Evolutionary conservation across 2,113 vertebrate genomes (phyloP).

Genomic region (Sylvicapra grimmia): DNA sequence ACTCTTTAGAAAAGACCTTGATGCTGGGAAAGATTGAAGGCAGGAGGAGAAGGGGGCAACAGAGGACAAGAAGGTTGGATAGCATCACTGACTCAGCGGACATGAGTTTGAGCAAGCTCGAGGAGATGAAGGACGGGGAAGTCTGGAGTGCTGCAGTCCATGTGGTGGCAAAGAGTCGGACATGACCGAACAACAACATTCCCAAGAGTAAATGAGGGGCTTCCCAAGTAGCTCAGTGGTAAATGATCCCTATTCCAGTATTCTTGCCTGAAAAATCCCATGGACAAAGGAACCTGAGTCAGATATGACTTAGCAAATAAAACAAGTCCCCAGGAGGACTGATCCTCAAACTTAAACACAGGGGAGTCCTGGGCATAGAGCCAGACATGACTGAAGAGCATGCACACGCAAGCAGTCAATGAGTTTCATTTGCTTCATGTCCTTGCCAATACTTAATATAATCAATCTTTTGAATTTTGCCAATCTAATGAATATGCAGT

Average conservation of each 20-base stretch:
- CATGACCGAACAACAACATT: background rate
- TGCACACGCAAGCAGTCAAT: background rate
- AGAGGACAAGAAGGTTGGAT: background rate
- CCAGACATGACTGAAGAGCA: background rate
- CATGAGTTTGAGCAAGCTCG: background rate
- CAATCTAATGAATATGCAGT: background rate
- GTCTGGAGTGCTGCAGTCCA: background rate
- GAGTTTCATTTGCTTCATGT: background rate
- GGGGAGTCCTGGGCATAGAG: background rate
- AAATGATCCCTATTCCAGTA: background rate
- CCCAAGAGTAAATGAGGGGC: background rate
- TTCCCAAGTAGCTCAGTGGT: background rate
- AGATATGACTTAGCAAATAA: background rate
- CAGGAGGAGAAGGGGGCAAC: background rate
- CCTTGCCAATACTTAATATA: background rate
- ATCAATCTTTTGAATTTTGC: background rate
- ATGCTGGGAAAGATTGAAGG: background rate
- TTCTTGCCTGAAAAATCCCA: background rate
- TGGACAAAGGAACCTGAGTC: background rate
- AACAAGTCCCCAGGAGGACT: background rate
- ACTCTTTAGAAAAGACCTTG: background rate
- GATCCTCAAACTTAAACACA: background rate
- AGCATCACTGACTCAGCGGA: background rate
- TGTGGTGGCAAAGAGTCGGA: background rate
- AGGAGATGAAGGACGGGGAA: background rate